Evolutionary conservation across 1,140 invertebrate species (phyloP), one percentile per base, ranked within the genome.

Genomic region (Drosophila subobscura): DNA sequence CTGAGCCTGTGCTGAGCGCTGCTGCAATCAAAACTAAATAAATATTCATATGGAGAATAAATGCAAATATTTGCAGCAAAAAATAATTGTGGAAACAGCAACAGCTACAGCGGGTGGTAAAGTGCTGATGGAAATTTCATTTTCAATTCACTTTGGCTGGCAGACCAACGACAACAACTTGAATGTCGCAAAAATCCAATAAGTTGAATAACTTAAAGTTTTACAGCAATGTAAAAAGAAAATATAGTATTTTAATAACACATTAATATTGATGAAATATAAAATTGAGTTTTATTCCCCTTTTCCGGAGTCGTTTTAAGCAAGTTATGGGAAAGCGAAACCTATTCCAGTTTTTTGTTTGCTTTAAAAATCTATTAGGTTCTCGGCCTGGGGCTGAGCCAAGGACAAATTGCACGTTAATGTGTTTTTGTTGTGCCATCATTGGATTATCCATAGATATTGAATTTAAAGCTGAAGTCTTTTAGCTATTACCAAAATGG

Each of bases 381-480:
- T 37, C 3, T 12, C 4, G 10, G 33, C 33, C 10, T 12, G 33
- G 1, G 14, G 46, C 47, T 20, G 25, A 20, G 56, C 8, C 23
- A 5, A 5, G 50, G 16, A 20, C 60, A 86, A 81, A 86, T 74
- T 72, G 75, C 52, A 66, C 60, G 78, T 55, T 79, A 86, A 86
- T 86, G 83, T 83, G 79, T 88, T 88, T 86, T 76, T 78, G 78
- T 88, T 79, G 66, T 81, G 50, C 60, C 70, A 56, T 74, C 46
- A 74, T 74, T 74, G 56, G 59, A 74, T 74, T 74, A 74, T 74
- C 72, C 51, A n/a, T 20, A 75, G 65, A 81, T 88, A 88, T 86
- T 86, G 63, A 88, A 67, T 86, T 88, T 86, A 88, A 86, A 88
- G 83, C 66, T 50, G 37, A 54, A 56, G 54, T 42, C 42, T 53